Percentiles rank a stretch among this genome's conserved stretches.
Evolutionary conservation across 2,888 invertebrate genomes (phyloP).

Genomic region (Ophion costatus): DNA sequence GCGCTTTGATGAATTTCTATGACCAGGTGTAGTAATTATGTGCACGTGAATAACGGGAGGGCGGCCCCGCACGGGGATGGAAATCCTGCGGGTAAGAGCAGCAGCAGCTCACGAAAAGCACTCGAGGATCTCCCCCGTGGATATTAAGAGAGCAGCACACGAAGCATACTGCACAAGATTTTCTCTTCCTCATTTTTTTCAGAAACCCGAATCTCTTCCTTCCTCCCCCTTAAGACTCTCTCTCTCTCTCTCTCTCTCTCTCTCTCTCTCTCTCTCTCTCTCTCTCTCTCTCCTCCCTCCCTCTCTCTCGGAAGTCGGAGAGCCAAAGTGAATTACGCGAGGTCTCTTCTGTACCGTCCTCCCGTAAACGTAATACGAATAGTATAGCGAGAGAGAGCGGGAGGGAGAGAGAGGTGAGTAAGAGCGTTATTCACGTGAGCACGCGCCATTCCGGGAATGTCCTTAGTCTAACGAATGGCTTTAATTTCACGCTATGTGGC

Average conservation of each 20-base stretch:
- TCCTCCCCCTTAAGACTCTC: conserved; percentile 33
- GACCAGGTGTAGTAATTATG: conserved; percentile 32
- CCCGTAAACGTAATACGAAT: conserved; percentile 25
- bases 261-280: conserved; percentile 64
- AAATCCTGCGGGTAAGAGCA: conserved; percentile 25
- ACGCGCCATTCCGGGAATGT: conserved; percentile 68
- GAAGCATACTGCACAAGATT: conserved; percentile 22
- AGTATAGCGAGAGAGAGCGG: conserved; percentile 7
- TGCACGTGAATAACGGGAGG: conserved; percentile 45
- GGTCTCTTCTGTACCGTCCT: conserved; percentile 8
- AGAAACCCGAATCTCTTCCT: conserved; percentile 15
- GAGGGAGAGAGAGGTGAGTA: conserved; percentile 41
- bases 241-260: conserved; percentile 63
- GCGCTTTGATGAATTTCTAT: conserved; percentile 58
- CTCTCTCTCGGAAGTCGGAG: conserved; percentile 57
- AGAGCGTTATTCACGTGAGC: conserved; percentile 63
- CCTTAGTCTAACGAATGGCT: conserved; percentile 74
- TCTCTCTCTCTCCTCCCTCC: conserved; percentile 66
- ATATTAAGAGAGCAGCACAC: conserved; percentile 27
- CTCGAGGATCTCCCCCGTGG: conserved; percentile 25
- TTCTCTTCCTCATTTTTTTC: conserved; percentile 60
- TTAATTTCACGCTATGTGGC: conserved; percentile 73
- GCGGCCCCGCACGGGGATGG: conserved; percentile 1
- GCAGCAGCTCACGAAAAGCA: background rate
- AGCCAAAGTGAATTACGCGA: conserved; percentile 52